These are phyloP conservation scores for Tamias sibiricus DNA, from an alignment of 2,113 vertebrate genomes.

Conservation along the genomic window DNA sequence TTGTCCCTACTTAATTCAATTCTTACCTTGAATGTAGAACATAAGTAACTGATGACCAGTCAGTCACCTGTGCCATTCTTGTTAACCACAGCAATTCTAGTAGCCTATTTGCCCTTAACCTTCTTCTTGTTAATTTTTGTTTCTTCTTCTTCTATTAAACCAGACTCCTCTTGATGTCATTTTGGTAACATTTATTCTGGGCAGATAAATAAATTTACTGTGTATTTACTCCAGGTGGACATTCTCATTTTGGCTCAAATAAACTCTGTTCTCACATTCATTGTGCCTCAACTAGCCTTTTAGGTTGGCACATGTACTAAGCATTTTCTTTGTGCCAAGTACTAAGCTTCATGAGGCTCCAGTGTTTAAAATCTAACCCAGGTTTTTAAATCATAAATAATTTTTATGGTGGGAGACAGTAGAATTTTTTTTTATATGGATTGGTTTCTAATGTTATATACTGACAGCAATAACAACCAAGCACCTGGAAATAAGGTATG, in stretches of 20 bases:
- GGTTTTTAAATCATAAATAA: conserved; percentile 26
- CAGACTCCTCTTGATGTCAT: not conserved
- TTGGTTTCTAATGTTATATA: not conserved
- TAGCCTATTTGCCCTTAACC: not conserved
- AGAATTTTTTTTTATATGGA: not conserved
- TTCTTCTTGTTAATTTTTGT: not conserved
- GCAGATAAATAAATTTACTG: not conserved
- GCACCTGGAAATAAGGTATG: not conserved
- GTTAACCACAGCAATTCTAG: too few relatives aligned
- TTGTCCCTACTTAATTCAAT: too few relatives aligned
- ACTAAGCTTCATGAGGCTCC: not conserved
- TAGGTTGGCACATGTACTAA: not conserved
- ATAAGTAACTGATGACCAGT: not conserved
- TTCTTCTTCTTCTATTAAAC: not conserved
- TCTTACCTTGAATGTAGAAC: not conserved
- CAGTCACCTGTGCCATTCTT: not conserved
- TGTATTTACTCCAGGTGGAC: not conserved
- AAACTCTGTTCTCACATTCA: not conserved
- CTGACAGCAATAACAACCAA: conserved; percentile 13
- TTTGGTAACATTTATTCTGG: not conserved
- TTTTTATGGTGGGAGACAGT: not conserved
- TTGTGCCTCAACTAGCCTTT: not conserved
- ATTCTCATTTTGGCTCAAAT: not conserved
- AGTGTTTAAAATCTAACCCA: conserved; percentile 22
- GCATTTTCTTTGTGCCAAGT: not conserved